Percentiles rank a stretch among this genome's conserved stretches.
These are phyloP conservation scores for Columba livia DNA, from an alignment of 2,113 vertebrate genomes.

Conservation along the genomic window DNA sequence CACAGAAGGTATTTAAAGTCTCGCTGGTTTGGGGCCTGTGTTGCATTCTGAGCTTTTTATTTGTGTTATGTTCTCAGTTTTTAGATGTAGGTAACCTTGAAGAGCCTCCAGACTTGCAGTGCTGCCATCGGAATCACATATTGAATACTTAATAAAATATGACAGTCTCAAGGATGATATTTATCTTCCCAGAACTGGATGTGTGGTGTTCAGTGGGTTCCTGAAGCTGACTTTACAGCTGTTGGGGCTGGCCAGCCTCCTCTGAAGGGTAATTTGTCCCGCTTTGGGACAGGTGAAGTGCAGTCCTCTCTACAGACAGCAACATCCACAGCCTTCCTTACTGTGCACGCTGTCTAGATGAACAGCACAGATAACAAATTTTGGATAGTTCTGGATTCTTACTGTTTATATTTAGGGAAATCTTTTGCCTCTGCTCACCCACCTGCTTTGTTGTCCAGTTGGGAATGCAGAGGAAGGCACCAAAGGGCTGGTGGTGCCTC, in stretches of 20 bases:
- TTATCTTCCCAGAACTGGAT: not conserved
- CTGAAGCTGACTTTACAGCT: accelerated
- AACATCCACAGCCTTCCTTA: not conserved
- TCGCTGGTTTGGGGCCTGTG: not conserved
- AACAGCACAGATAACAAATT: not conserved
- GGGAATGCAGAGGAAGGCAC: not conserved
- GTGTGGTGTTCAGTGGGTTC: not conserved
- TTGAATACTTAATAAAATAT: not conserved
- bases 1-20: not conserved
- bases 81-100: not conserved
- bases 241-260: not conserved
- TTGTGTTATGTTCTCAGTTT: not conserved
- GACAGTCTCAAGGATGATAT: not conserved
- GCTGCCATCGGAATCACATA: not conserved
- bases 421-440: not conserved
- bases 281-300: not conserved
- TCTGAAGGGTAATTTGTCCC: not conserved
- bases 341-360: not conserved
- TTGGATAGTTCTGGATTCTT: not conserved
- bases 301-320: not conserved
- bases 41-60: not conserved
- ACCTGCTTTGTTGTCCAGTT: not conserved
- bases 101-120: not conserved
- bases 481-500: not conserved
- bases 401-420: not conserved